Evolutionary conservation across 2,113 vertebrate genomes (phyloP).

Genomic region (Grallaria varia): DNA sequence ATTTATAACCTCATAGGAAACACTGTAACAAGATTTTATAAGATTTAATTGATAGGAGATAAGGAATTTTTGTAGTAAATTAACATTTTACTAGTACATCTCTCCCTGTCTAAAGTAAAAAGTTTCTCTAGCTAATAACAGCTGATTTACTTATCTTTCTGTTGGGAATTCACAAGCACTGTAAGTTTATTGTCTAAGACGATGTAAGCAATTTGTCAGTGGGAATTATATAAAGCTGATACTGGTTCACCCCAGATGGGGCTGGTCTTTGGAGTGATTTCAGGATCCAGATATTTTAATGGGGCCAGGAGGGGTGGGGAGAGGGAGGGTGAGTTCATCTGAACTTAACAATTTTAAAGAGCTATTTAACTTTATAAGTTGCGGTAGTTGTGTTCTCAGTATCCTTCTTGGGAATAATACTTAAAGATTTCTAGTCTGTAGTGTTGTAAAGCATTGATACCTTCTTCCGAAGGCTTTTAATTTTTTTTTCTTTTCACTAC

Average conservation of each 20-base stretch:
- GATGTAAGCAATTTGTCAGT: neutral
- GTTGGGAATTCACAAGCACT: neutral
- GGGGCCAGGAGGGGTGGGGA: neutral
- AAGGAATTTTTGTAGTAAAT: neutral
- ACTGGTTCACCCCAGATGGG: neutral
- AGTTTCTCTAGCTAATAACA: neutral
- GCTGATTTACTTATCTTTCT: neutral
- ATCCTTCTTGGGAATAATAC: neutral
- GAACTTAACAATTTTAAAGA: neutral
- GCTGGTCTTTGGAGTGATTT: neutral
- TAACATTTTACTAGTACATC: neutral
- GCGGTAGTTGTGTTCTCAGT: neutral
- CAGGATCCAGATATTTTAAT: neutral
- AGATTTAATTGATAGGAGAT: neutral
- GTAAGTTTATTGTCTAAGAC: neutral
- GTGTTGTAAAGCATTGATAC: neutral
- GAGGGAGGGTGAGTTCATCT: neutral
- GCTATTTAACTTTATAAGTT: neutral
- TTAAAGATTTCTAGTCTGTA: neutral
- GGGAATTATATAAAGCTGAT: neutral
- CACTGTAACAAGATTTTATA: neutral
- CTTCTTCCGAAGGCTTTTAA: neutral
- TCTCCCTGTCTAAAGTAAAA: neutral
- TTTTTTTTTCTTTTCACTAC: neutral
- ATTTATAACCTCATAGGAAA: neutral